phyloP scores from a whole-genome alignment of 1,140 invertebrate species.

The Heliothis subflexa region DNA sequence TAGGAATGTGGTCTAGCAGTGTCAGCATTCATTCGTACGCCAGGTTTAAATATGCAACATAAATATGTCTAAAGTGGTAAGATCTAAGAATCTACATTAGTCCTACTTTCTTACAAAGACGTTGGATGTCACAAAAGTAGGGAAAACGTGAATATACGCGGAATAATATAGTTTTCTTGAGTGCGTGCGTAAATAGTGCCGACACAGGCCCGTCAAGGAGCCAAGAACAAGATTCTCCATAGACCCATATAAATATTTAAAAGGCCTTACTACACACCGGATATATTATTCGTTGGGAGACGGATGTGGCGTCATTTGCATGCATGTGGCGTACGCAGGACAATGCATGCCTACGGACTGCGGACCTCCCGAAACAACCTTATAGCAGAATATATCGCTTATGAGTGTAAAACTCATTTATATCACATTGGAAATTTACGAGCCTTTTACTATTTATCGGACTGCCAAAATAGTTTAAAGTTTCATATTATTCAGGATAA shows the following conservation, averaged over 20 bases:
- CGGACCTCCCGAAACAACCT: constrained; percentile 32
- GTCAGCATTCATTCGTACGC: no score
- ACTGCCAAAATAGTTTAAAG: no score
- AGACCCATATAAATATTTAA: constrained; percentile 45
- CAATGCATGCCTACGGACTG: constrained; percentile 60
- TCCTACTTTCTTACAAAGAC: no score
- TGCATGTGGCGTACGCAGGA: constrained; percentile 69
- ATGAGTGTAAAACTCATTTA: constrained; percentile 6
- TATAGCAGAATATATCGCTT: constrained; percentile 38
- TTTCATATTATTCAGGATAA: no score
- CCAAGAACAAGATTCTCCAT: constrained; percentile 31
- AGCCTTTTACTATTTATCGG: no score
- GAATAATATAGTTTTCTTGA: not conserved
- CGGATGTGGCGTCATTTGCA: constrained; percentile 82
- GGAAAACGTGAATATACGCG: not conserved
- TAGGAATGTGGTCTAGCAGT: no score
- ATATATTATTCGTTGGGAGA: constrained; percentile 78
- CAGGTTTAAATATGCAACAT: no score
- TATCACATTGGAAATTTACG: not conserved
- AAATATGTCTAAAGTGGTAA: no score
- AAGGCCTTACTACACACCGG: constrained; percentile 62
- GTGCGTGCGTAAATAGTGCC: not conserved
- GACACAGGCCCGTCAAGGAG: not conserved
- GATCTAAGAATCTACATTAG: no score
- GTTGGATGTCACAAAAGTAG: not conserved